Conservation (phyloP, 2,888 invertebrate genomes). For the Theretra japonica region DNA sequence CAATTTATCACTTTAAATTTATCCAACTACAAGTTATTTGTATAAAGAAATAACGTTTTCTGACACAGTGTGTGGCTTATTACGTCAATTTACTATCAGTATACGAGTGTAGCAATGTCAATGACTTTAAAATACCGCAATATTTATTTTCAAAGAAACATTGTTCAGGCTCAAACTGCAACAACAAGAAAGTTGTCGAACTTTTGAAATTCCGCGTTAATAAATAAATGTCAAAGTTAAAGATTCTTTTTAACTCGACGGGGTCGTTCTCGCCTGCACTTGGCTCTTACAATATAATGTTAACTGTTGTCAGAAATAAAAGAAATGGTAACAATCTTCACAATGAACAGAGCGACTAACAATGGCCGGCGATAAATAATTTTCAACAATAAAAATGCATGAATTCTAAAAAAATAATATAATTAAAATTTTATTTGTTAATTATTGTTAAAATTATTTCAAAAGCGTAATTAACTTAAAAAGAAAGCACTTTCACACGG, state of each 20-base stretch:
- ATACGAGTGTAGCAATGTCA: too few relatives aligned
- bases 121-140: too few relatives aligned
- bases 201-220: not conserved
- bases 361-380: not conserved
- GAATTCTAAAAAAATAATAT: not conserved
- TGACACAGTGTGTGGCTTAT: too few relatives aligned
- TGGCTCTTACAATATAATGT: not conserved
- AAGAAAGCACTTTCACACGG: slow-evolving; percentile 28
- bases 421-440: slow-evolving; percentile 28
- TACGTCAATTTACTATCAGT: too few relatives aligned
- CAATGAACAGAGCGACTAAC: not conserved
- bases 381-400: not conserved
- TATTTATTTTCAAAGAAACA: too few relatives aligned
- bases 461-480: slow-evolving; percentile 30
- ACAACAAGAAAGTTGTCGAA: too few relatives aligned
- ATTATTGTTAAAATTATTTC: slow-evolving; percentile 31
- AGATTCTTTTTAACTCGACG: not conserved
- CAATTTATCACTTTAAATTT: too few relatives aligned
- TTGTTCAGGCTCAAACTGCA: too few relatives aligned
- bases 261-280: not conserved
- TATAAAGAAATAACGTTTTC: too few relatives aligned
- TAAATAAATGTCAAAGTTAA: slow-evolving; percentile 1
- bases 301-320: not conserved
- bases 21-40: too few relatives aligned
- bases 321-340: not conserved